Evolutionary conservation across 2,797 vertebrate genomes (phyloP), one percentile per base, ranked within the genome.

Genomic region (Pyrocephalus nanus): DNA sequence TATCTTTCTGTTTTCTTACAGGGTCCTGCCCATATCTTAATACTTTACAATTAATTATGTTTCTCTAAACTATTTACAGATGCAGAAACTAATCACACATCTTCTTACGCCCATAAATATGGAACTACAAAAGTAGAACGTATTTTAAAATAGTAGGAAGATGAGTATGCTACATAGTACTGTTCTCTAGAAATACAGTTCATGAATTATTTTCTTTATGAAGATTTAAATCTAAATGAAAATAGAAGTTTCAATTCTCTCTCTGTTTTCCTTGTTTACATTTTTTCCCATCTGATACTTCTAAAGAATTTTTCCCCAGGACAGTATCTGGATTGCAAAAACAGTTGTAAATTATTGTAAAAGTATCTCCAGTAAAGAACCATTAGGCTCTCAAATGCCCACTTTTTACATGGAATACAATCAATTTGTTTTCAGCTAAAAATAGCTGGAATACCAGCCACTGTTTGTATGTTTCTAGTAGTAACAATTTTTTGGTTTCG

Each of bases 21-120:
- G 95, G 97, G 97, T 92, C 97, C 97, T 90, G 98, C 98, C 98
- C 97, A 42, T 88, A 57, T 64, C 93, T 96, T 96, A 95, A 72
- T 92, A 95, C 21, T 87, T 95, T 93, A 96, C n/a, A 83, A 80
- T 78, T 94, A 92, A 86, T 95, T 95, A 95, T 18, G 74, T 42
- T 85, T 82, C 55, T 91, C 81, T 69, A 77, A 88, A 95, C 82
- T 97, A 97, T 97, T 97, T 97, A 97, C 96, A 97, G 93, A 95
- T 58, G 76, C 82, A 66, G 61, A 96, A 95, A 92, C 53, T 73
- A 88, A 94, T 86, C 83, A 76, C 73, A 86, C 43, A 75, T 76
- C 45, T 72, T 91, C 75, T 90, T 92, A 90, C 29, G 57, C 64
- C 83, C 78, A 84, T 38, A 92, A 85, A 53, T 26, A 69, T 25